Conservation (phyloP, 2,797 vertebrate genomes). For the Semotilus atromaculatus region DNA sequence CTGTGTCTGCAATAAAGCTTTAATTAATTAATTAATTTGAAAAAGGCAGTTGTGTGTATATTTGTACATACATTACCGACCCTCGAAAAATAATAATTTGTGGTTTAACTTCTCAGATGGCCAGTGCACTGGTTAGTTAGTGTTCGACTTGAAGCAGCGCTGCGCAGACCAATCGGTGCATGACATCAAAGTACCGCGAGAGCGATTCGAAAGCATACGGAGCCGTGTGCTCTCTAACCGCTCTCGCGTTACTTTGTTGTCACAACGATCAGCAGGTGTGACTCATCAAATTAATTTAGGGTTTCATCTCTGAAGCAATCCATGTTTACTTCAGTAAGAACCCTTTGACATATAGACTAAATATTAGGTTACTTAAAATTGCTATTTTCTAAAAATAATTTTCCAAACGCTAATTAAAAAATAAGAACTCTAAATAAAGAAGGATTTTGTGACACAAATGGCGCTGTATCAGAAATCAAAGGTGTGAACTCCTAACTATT, state of each 20-base stretch:
- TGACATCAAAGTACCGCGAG: not conserved
- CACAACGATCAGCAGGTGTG: constrained; percentile 11
- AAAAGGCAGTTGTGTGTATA: not conserved
- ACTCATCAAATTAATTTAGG: not conserved
- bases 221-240: not conserved
- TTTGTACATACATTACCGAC: no score
- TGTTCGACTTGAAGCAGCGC: not conserved
- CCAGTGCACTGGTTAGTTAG: not conserved
- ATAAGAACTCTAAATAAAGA: not conserved
- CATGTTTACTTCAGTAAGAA: not conserved
- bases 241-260: not conserved
- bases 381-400: not conserved
- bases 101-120: not conserved
- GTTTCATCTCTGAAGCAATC: not conserved
- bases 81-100: not conserved
- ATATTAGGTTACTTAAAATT: not conserved
- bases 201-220: not conserved
- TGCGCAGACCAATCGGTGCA: not conserved
- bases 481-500: not conserved
- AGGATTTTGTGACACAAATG: not conserved
- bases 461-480: not conserved
- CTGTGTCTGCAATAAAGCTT: no score
- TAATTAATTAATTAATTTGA: no score
- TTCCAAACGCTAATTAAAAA: not conserved
- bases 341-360: not conserved